Evolutionary conservation across 2,113 vertebrate genomes (phyloP), one percentile per base, ranked within the genome.

Genomic region (Pontoporia blainvillei): DNA sequence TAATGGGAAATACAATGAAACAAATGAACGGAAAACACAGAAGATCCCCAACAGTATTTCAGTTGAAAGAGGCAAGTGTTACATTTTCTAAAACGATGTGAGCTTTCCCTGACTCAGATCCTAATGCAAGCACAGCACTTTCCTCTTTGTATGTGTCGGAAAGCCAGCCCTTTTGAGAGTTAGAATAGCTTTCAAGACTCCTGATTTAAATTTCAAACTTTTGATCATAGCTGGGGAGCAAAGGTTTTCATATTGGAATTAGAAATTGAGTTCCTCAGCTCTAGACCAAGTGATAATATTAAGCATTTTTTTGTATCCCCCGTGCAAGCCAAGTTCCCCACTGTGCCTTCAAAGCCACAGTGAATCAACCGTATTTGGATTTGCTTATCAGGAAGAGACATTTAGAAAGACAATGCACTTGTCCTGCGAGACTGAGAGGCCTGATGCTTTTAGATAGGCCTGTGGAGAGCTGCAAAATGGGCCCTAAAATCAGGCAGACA

Each of bases 151-250:
- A 90, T 96, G 98, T 95, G 97, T 98, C 98, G 98, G 98, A 99
- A 98, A 98, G 94, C 86, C 81, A 97, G 93, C 86, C 97, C 98
- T 98, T 98, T 98, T 98, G 97, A 98, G 98, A 98, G 95, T 98
- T 96, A 98, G 97, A 98, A 98, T 96, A 98, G 98, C 98, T 98
- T 98, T 98, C 81, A 98, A 98, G 98, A 98, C 91, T 98, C 98
- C 98, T 98, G 98, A 99, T 99, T 98, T 99, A 99, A 99, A 99
- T 98, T 99, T 98, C 98, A 98, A 98, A 98, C 98, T 98, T 98
- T 98, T 98, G 98, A 98, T 98, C 97, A 96, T 98, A 98, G 98
- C 97, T 98, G 97, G 98, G 94, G 96, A 98, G 96, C 96, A 98
- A 97, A 98, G 97, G 98, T 98, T 98, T 99, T 98, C 97, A 98